A percentile compares a stretch with the other conserved stretches of the same genome.
These are phyloP conservation scores for Heliocidaris erythrogramma DNA, from an alignment of 35 echinoderm and acorn worm species.

Conservation along the genomic window DNA sequence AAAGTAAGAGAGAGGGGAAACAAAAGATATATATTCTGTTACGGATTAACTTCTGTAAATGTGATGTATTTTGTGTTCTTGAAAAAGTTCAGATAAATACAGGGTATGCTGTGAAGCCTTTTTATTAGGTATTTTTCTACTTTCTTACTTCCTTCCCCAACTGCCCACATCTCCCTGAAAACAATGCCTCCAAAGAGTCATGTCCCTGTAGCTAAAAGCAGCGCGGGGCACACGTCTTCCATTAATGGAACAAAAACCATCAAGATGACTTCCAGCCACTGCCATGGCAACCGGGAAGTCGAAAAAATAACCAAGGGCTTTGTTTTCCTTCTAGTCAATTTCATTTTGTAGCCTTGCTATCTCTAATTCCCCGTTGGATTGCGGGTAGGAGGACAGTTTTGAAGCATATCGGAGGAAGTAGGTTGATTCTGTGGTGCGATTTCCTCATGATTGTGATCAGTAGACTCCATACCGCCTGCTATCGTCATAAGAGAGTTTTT, in stretches of 20 bases:
- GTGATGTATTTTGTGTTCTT: neutral
- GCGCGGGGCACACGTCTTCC: neutral
- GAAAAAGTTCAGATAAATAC: neutral
- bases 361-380: neutral
- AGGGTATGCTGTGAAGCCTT: neutral
- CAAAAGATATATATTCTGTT: neutral
- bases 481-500: neutral
- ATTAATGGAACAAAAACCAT: neutral
- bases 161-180: neutral
- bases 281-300: slow-evolving; percentile 25
- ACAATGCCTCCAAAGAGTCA: neutral
- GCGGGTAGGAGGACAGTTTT: neutral
- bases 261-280: neutral
- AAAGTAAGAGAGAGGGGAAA: neutral
- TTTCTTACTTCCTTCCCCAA: neutral
- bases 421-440: neutral
- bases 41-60: neutral
- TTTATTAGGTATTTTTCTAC: neutral
- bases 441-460: neutral
- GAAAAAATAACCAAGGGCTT: slow-evolving; percentile 20
- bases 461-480: neutral
- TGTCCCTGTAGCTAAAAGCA: neutral
- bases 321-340: slow-evolving; percentile 23
- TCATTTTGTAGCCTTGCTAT: slow-evolving; percentile 3
- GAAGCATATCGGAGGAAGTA: neutral